A percentile compares a stretch with the other conserved stretches of the same genome.
phyloP scores from a whole-genome alignment of 1,140 invertebrate genomes.

The Helicoverpa armigera region DNA sequence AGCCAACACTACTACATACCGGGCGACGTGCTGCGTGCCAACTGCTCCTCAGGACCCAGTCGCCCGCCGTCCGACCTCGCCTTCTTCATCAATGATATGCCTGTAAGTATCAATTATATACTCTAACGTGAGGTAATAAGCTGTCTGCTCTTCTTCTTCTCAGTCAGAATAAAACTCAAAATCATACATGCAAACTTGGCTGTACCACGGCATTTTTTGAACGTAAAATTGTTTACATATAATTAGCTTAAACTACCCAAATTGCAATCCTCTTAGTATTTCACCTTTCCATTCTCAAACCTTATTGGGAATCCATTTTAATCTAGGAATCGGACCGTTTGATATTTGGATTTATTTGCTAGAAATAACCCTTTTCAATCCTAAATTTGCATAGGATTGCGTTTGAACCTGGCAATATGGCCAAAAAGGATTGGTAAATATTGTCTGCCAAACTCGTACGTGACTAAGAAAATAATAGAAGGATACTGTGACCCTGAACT shows the following conservation, averaged over 20 bases:
- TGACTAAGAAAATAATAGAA: conserved; percentile 20
- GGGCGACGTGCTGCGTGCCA: conserved; percentile 91
- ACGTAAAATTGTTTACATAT: too few species aligned
- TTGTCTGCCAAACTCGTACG: conserved; percentile 7
- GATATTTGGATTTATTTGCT: conserved; percentile 26
- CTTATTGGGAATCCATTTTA: conserved; percentile 30
- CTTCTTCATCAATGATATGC: conserved; percentile 91
- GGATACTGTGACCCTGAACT: conserved; percentile 18
- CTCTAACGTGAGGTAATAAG: too few species aligned
- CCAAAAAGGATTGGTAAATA: conserved; percentile 27
- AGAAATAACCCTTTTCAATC: conserved; percentile 38
- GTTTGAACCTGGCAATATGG: conserved; percentile 36
- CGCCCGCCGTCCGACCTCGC: conserved; percentile 89
- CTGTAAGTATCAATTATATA: conserved; percentile 88
- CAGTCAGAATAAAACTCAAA: too few species aligned
- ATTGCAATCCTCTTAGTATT: background rate
- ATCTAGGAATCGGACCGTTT: conserved; percentile 34
- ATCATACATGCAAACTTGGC: too few species aligned
- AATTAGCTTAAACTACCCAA: too few species aligned
- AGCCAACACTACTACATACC: conserved; percentile 91
- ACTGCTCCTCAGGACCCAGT: conserved; percentile 92
- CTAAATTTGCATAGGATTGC: conserved; percentile 40
- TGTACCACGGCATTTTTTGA: too few species aligned
- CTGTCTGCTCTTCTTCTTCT: too few species aligned
- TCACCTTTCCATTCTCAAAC: background rate